Evolutionary conservation across 2,888 invertebrate genomes (phyloP).

Genomic region (Athetis lepigone): DNA sequence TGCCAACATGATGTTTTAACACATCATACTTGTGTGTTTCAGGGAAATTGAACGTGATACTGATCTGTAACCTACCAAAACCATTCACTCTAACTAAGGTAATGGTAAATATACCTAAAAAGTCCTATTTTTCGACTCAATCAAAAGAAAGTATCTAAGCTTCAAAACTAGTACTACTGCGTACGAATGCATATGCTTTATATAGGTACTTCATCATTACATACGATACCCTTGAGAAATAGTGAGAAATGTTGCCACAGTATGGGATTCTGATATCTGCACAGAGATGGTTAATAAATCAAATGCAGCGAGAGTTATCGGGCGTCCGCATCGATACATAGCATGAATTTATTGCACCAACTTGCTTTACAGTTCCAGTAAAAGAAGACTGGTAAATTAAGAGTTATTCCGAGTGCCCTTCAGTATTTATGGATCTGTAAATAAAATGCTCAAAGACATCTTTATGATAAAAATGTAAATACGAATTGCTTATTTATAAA

Average conservation of each 20-base stretch:
- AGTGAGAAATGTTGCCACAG: conserved; percentile 59
- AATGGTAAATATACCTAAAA: too few species aligned
- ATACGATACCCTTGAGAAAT: conserved; percentile 65
- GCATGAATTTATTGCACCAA: conserved; percentile 60
- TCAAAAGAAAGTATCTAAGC: conserved; percentile 24
- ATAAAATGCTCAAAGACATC: conserved; percentile 45
- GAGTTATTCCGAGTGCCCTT: conserved; percentile 41
- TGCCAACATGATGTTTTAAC: conserved; percentile 6
- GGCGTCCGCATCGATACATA: conserved; percentile 55
- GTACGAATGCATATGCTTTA: conserved; percentile 49
- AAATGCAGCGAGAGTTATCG: conserved; percentile 61
- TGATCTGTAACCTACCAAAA: not conserved
- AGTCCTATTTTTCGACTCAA: conserved; percentile 10
- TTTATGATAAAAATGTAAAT: conserved; percentile 42
- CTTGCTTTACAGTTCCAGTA: conserved; percentile 43
- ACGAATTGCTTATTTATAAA: conserved; percentile 37
- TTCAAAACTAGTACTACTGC: conserved; percentile 37
- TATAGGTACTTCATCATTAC: conserved; percentile 48
- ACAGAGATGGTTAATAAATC: conserved; percentile 61
- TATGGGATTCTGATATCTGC: conserved; percentile 61
- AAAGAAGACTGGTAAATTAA: conserved; percentile 57
- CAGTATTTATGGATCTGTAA: conserved; percentile 39
- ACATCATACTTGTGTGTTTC: not conserved
- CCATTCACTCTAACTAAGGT: too few species aligned
- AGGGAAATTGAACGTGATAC: not conserved